phyloP scores from a whole-genome alignment of 2,113 vertebrate species.

The Rutilus rutilus region DNA sequence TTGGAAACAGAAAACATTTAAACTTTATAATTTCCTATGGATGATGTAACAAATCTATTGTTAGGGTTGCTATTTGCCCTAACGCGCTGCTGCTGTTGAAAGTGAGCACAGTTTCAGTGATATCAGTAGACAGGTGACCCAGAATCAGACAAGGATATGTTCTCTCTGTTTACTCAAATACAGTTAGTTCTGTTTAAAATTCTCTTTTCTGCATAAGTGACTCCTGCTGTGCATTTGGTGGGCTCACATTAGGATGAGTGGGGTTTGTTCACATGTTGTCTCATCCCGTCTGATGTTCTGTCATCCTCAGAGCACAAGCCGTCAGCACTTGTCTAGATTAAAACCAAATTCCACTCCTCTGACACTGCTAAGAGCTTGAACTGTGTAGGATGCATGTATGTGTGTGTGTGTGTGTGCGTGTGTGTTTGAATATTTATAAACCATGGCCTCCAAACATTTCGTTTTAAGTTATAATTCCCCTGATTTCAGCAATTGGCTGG shows the following conservation, averaged over 20 bases:
- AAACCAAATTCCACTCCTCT: conserved; percentile 41
- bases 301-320: conserved; percentile 32
- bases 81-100: background rate
- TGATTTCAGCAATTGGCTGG: conserved; percentile 24
- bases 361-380: conserved; percentile 35
- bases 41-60: conserved; percentile 23
- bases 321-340: conserved; percentile 50
- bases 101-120: conserved; percentile 26
- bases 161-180: conserved; percentile 36
- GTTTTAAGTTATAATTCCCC: conserved; percentile 12
- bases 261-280: conserved; percentile 48
- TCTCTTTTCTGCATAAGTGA: conserved; percentile 43
- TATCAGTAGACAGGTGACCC: conserved; percentile 24
- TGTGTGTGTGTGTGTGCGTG: background rate
- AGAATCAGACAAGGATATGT: background rate
- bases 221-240: conserved; percentile 35
- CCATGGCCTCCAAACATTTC: conserved; percentile 13
- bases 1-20: conserved; percentile 1
- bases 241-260: conserved; percentile 39
- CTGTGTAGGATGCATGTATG: background rate
- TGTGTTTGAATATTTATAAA: background rate
- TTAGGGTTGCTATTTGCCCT: conserved; percentile 10
- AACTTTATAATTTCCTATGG: background rate
- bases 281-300: conserved; percentile 9
- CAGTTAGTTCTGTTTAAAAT: conserved; percentile 41